These are phyloP conservation scores for Lordiphosa collinella DNA, from an alignment of 1,140 invertebrate species.

Conservation along the genomic window DNA sequence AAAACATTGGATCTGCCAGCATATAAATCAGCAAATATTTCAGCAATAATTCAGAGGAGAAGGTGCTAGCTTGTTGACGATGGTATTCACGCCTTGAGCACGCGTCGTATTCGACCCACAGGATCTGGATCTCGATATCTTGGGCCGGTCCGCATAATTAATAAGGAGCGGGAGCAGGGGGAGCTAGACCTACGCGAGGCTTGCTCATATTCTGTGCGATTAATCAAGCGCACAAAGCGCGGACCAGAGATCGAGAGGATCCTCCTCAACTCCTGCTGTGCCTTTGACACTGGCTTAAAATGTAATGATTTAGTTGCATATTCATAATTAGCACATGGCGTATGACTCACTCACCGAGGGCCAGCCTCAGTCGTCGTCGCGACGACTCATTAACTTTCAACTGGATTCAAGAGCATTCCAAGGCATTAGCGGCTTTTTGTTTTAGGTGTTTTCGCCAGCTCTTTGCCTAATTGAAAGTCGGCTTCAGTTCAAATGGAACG, in stretches of 20 bases:
- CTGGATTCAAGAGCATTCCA: slow-evolving; percentile 19
- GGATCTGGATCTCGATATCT: slow-evolving; percentile 5
- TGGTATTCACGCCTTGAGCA: slow-evolving; percentile 69
- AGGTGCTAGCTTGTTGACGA: slow-evolving; percentile 77
- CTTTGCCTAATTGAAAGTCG: slow-evolving; percentile 71
- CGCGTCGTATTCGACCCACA: slow-evolving; percentile 29
- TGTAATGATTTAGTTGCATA: slow-evolving; percentile 77
- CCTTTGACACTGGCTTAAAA: slow-evolving; percentile 71
- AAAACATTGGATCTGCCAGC: slow-evolving; percentile 28
- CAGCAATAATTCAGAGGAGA: slow-evolving; percentile 70
- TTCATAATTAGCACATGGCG: slow-evolving; percentile 66
- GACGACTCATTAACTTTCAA: slow-evolving; percentile 68
- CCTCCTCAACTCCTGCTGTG: slow-evolving; percentile 54
- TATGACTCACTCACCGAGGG: slow-evolving; percentile 20
- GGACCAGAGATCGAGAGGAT: neutral
- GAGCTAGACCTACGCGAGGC: slow-evolving; percentile 10
- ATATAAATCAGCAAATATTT: slow-evolving; percentile 75
- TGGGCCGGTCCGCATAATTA: slow-evolving; percentile 37
- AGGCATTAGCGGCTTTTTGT: slow-evolving; percentile 49
- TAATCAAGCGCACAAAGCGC: slow-evolving; percentile 46
- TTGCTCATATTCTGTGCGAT: slow-evolving; percentile 38
- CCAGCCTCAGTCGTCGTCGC: slow-evolving; percentile 19
- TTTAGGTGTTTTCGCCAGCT: slow-evolving; percentile 27
- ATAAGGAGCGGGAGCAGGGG: slow-evolving; percentile 41
- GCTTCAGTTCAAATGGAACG: slow-evolving; percentile 58